Base-by-base conservation (phyloP, 2,113 vertebrate species). In the Sorex fumeus region DNA sequence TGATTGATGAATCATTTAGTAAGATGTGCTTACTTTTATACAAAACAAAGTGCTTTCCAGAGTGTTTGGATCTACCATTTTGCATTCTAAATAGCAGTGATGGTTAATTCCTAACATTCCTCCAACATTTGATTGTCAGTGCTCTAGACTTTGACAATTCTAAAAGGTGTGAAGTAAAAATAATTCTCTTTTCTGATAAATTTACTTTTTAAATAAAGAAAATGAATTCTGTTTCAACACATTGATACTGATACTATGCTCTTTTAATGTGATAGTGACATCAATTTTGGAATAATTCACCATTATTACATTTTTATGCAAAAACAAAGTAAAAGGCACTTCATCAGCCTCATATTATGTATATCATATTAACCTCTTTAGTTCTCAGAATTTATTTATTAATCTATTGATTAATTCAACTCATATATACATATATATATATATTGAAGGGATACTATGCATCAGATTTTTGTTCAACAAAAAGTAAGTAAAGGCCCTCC, bases 181-280 rank as follows among this genome's bases (percentile, higher is more conserved):
- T 57, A 88, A 43, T 79, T 23, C 36, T 28, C 40, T 34, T 36
- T 27, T 45, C 40, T 53, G n/a, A 19, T 78, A 71, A 84, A 50
- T 2, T 32, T 60, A 45, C 60, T 77, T 76, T 50, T 19, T 0
- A 87, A 87, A 80, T 18, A 76, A 79, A 50, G 15, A 72, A 50
- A 86, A 83, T 18, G 6, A 23, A 36, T 34, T 62, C 2, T 36
- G n/a, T 3, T 0, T 30, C 12, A 53, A 21, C 6, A 3, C 4
- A 4, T 30, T 34, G 53, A 16, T 40, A 11, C 27, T 15, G 18
- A 32, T 2, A n/a, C 3, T 50, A 1, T 6, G 3, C 11, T 71
- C 27, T 43, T 64, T 36, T 30, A 11, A 36, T 8, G 4, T 6
- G 19, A n/a, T 0, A 0, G 60, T n/a, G 10, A 28, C 5, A 21